These are phyloP conservation scores for Serripes groenlandicus DNA, from an alignment of 2,888 invertebrate genomes.

Conservation along the genomic window DNA sequence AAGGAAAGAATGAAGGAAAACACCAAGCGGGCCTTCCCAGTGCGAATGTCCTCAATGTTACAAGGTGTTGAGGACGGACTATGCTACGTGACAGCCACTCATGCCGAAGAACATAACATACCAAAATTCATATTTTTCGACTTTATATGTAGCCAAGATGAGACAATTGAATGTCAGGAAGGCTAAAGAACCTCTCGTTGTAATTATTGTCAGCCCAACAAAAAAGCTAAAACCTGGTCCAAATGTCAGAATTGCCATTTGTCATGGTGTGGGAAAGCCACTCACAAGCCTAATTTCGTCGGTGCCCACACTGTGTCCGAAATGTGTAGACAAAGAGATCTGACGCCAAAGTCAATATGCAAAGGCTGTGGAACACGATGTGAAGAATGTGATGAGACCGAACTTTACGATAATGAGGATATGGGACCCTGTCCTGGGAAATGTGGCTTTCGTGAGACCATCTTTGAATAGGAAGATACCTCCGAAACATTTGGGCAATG, in stretches of 20 bases:
- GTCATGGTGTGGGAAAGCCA: slow-evolving; percentile 44
- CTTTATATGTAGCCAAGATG: slow-evolving; percentile 45
- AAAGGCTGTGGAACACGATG: slow-evolving; percentile 43
- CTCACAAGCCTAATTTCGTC: slow-evolving; percentile 46
- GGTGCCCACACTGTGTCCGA: slow-evolving; percentile 44
- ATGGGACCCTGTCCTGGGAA: slow-evolving; percentile 49
- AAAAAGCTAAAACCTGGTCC: slow-evolving; percentile 29
- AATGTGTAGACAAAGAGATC: slow-evolving; percentile 26
- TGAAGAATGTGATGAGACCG: slow-evolving; percentile 38
- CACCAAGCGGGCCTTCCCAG: no score
- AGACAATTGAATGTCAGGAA: slow-evolving; percentile 14
- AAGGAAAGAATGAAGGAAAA: no score
- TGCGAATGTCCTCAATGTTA: slow-evolving; percentile 9
- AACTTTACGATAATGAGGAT: slow-evolving; percentile 30
- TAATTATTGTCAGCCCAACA: slow-evolving; percentile 26
- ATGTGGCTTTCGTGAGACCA: slow-evolving; percentile 49
- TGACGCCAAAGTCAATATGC: slow-evolving; percentile 37
- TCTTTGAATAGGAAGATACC: slow-evolving; percentile 39
- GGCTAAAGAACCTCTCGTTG: slow-evolving; percentile 28
- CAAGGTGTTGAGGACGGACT: slow-evolving; percentile 9
- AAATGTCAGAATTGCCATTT: slow-evolving; percentile 33
- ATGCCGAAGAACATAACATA: slow-evolving; percentile 23
- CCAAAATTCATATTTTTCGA: slow-evolving; percentile 47
- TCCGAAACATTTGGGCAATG: slow-evolving; percentile 33
- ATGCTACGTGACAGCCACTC: slow-evolving; percentile 37